A percentile compares a stretch with the other conserved stretches of the same genome.
phyloP scores from a whole-genome alignment of 2,888 invertebrate genomes.

The Drosophila melanosoma region DNA sequence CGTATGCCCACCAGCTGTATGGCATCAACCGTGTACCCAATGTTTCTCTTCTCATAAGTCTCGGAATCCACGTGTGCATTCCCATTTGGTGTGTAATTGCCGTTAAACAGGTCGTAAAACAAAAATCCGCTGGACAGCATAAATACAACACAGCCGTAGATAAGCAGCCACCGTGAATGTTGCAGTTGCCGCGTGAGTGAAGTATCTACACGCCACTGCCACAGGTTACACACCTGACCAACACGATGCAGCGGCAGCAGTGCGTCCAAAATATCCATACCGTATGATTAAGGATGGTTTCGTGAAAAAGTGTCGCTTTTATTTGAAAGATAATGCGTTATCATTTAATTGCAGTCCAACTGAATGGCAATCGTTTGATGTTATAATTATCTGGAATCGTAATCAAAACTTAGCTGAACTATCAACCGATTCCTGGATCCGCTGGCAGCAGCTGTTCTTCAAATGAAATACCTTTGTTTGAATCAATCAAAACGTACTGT shows the following conservation, averaged over 20 bases:
- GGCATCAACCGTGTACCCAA: constrained; percentile 79
- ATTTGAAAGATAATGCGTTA: constrained; percentile 27
- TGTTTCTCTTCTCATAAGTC: constrained; percentile 37
- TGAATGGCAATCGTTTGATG: constrained; percentile 25
- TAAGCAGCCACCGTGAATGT: constrained; percentile 61
- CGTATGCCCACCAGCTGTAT: constrained; percentile 82
- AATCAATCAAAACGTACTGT: background rate
- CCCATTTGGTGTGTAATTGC: constrained; percentile 16
- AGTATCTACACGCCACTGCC: constrained; percentile 62
- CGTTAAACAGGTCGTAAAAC: constrained; percentile 63
- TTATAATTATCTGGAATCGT: background rate
- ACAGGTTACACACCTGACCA: constrained; percentile 67
- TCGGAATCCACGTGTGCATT: background rate
- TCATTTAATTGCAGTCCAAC: constrained; percentile 33
- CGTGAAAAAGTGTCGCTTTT: background rate
- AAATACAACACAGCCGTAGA: constrained; percentile 64
- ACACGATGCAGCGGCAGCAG: constrained; percentile 56
- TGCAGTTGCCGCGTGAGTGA: constrained; percentile 44
- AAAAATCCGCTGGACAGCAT: constrained; percentile 49
- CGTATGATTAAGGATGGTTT: background rate
- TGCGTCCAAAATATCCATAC: constrained; percentile 75
- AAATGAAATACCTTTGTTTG: background rate
- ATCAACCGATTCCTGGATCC: background rate
- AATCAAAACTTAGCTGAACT: background rate
- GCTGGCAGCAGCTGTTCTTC: background rate